Evolutionary conservation across 1,140 invertebrate species (phyloP).

Genomic region (Lasioglossum albipes): DNA sequence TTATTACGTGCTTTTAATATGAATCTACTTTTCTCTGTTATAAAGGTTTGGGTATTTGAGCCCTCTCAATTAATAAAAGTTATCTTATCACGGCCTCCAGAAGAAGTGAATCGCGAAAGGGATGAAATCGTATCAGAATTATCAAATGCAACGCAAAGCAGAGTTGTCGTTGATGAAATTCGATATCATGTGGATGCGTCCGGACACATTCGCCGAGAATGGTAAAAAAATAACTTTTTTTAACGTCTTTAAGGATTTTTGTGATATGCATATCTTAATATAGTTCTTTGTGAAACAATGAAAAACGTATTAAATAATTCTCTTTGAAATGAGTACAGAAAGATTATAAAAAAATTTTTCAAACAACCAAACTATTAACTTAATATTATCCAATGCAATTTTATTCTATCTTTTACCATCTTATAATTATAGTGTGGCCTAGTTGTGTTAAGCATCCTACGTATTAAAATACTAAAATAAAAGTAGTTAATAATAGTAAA

Average conservation of each 20-base stretch:
- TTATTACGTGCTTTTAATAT: not conserved
- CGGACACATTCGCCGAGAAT: slow-evolving; percentile 86
- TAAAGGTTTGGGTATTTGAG: slow-evolving; percentile 91
- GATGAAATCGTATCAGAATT: slow-evolving; percentile 86
- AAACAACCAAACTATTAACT: too few species aligned
- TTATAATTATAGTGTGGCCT: too few species aligned
- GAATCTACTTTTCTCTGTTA: slow-evolving; percentile 25
- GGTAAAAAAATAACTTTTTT: slow-evolving; percentile 70
- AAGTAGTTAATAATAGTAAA: too few species aligned
- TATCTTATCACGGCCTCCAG: slow-evolving; percentile 88
- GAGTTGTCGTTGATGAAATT: slow-evolving; percentile 89
- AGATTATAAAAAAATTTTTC: too few species aligned
- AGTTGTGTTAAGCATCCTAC: too few species aligned
- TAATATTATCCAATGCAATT: too few species aligned
- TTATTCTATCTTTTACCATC: too few species aligned
- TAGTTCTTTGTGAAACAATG: too few species aligned
- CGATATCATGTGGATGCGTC: slow-evolving; percentile 86
- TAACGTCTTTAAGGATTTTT: not conserved
- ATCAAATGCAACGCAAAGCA: slow-evolving; percentile 87
- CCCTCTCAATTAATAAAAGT: slow-evolving; percentile 88
- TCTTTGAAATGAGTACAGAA: too few species aligned
- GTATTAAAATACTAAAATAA: too few species aligned
- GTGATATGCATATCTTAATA: too few species aligned
- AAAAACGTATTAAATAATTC: too few species aligned
- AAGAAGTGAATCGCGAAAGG: slow-evolving; percentile 85